phyloP scores from a whole-genome alignment of 2,113 vertebrate species.

The Planiliza haematocheilus region DNA sequence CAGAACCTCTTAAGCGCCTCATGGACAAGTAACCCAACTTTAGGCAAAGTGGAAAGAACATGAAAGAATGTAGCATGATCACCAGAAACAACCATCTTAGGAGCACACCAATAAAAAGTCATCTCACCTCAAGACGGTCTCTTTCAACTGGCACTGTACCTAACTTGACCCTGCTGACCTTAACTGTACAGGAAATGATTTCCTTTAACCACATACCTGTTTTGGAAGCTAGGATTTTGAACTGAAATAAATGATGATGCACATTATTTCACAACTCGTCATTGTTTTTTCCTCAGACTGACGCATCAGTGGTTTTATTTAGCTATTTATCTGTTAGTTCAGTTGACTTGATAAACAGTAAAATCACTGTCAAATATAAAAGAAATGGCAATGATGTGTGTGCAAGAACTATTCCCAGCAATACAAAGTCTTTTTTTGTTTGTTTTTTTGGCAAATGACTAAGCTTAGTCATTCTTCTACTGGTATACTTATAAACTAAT shows the following conservation, averaged over 20 bases:
- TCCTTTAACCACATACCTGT: slow-evolving; percentile 78
- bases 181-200: slow-evolving; percentile 81
- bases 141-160: slow-evolving; percentile 74
- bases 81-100: slow-evolving; percentile 62
- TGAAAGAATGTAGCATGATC: slow-evolving; percentile 78
- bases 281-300: slow-evolving; percentile 35
- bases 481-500: slow-evolving; percentile 33
- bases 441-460: slow-evolving; percentile 2
- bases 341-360: neutral
- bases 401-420: neutral
- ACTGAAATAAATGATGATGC: slow-evolving; percentile 95
- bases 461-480: slow-evolving; percentile 30
- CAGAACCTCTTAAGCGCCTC: slow-evolving; percentile 62
- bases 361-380: neutral
- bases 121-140: slow-evolving; percentile 64
- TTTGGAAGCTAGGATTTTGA: slow-evolving; percentile 90
- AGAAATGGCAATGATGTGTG: no score
- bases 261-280: slow-evolving; percentile 81
- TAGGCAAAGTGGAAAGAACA: slow-evolving; percentile 52
- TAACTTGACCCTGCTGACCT: slow-evolving; percentile 77
- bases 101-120: slow-evolving; percentile 62
- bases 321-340: neutral
- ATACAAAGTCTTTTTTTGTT: neutral
- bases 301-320: neutral
- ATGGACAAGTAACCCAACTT: slow-evolving; percentile 57